Evolutionary conservation across 2,113 vertebrate species (phyloP).

Genomic region (Pimephales promelas): DNA sequence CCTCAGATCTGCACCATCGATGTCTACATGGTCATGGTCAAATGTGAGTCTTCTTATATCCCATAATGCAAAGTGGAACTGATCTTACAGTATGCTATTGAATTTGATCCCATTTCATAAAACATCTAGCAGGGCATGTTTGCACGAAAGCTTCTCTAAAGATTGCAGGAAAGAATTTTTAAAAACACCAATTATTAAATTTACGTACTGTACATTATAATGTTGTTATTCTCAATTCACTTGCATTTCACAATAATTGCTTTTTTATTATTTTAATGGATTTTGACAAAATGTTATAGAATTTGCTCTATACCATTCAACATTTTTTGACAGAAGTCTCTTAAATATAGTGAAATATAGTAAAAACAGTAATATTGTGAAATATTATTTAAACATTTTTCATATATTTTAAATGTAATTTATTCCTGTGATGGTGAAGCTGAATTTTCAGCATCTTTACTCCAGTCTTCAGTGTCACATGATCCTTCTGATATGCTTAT

Average conservation of each 20-base stretch:
- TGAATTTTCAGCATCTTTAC: too few species aligned
- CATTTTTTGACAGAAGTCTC: too few species aligned
- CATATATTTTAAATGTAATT: too few species aligned
- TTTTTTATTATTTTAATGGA: too few species aligned
- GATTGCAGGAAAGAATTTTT: not conserved
- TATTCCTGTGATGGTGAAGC: too few species aligned
- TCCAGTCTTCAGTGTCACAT: too few species aligned
- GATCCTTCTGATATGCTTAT: too few species aligned
- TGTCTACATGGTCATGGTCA: slow-evolving; percentile 98
- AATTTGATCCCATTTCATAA: not conserved
- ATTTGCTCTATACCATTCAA: not conserved
- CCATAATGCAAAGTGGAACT: not conserved
- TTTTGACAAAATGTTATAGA: not conserved
- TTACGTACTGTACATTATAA: not conserved
- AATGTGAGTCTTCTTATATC: slow-evolving; percentile 80
- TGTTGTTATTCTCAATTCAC: not conserved
- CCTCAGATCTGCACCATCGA: slow-evolving; percentile 95
- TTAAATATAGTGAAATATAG: too few species aligned
- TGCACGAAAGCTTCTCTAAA: not conserved
- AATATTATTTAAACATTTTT: too few species aligned
- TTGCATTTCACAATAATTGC: too few species aligned
- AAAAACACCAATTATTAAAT: too few species aligned
- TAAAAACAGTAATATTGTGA: too few species aligned
- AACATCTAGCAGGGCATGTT: not conserved
- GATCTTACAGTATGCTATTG: not conserved